These are phyloP conservation scores for Tribolium madens DNA, from an alignment of 1,140 invertebrate species.

Conservation along the genomic window DNA sequence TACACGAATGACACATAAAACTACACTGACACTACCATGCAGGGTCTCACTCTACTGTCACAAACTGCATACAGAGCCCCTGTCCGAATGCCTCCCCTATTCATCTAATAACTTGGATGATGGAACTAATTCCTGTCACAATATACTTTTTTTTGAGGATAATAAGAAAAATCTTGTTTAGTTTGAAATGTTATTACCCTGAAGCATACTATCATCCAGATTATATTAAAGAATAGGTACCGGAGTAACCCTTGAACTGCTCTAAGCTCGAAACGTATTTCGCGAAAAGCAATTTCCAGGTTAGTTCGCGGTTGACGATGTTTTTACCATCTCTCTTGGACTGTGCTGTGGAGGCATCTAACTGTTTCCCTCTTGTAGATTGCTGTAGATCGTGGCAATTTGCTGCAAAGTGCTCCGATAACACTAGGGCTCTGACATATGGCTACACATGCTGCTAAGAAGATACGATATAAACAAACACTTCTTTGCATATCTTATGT, in stretches of 20 bases:
- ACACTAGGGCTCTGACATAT: constrained; percentile 61
- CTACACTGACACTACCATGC: constrained; percentile 34
- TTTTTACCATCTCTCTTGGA: constrained; percentile 49
- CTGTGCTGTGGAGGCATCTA: background rate
- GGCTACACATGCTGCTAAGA: constrained; percentile 62
- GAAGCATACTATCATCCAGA: constrained; percentile 14
- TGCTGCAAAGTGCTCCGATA: constrained; percentile 62
- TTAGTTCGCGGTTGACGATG: constrained; percentile 59
- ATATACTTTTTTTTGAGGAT: background rate
- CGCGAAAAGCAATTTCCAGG: constrained; percentile 58
- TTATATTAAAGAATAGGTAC: constrained; percentile 56
- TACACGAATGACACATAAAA: constrained; percentile 24
- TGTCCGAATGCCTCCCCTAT: constrained; percentile 21
- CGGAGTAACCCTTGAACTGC: constrained; percentile 57
- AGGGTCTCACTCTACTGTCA: constrained; percentile 33
- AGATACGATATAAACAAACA: constrained; percentile 63
- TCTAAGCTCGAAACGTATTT: constrained; percentile 56
- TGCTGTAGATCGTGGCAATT: constrained; percentile 61
- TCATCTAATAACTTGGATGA: constrained; percentile 43
- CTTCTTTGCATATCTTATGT: constrained; percentile 62
- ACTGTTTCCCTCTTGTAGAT: constrained; percentile 46
- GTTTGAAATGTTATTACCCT: constrained; percentile 10
- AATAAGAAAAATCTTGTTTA: constrained; percentile 23
- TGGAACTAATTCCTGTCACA: constrained; percentile 42
- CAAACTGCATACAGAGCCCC: constrained; percentile 37